Conservation (phyloP, 2,797 vertebrate genomes). For the Orientallactaga sibirica region DNA sequence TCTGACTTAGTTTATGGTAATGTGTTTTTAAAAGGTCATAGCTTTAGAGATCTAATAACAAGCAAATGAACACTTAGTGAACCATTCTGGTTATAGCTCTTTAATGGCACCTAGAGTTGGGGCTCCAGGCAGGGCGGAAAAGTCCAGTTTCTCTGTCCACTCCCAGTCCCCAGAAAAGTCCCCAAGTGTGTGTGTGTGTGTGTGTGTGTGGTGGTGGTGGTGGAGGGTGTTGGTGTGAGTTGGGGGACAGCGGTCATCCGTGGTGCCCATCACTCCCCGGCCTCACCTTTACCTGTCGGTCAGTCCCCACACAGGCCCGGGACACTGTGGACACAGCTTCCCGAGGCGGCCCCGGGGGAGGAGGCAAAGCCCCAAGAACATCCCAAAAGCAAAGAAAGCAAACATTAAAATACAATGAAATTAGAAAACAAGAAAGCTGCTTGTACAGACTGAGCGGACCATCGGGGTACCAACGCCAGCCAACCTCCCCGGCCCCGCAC, state of each 20-base stretch:
- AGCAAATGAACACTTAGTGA: conserved; percentile 86
- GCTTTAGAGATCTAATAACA: conserved; percentile 86
- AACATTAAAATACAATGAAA: neutral
- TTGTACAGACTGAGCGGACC: conserved; percentile 50
- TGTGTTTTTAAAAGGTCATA: conserved; percentile 86
- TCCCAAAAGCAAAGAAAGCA: conserved; percentile 72
- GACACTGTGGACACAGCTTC: neutral
- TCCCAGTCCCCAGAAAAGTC: neutral
- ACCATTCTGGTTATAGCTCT: conserved; percentile 79
- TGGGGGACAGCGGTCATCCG: conserved; percentile 4
- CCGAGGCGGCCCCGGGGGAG: neutral
- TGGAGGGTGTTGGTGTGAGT: too few relatives aligned
- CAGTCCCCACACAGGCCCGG: neutral
- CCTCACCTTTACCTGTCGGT: conserved; percentile 75
- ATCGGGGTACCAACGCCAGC: neutral
- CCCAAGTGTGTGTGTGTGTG: neutral
- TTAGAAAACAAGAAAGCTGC: neutral
- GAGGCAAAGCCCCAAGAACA: conserved; percentile 66
- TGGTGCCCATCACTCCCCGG: neutral
- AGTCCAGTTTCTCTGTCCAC: conserved; percentile 53
- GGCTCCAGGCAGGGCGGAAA: conserved; percentile 52
- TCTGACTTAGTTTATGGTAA: conserved; percentile 80
- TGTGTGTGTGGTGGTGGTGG: too few relatives aligned
- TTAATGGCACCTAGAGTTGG: conserved; percentile 76
- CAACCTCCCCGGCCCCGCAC: conserved; percentile 61